Conservation (phyloP, 2,113 vertebrate genomes). For the Sakesphorus luctuosus region DNA sequence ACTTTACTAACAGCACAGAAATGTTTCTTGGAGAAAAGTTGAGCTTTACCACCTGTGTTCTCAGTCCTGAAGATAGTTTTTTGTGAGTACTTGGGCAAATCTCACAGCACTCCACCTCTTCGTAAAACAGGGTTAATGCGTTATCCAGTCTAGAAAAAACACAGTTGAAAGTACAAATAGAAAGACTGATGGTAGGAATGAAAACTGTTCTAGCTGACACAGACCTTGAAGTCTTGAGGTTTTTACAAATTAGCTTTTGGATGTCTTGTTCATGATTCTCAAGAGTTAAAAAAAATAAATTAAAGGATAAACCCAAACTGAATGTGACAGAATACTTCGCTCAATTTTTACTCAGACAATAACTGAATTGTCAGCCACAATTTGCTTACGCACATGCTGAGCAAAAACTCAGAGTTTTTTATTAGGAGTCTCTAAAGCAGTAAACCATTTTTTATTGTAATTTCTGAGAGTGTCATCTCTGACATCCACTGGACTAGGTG, state of each 20-base stretch:
- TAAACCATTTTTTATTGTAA: neutral
- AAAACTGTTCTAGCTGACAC: neutral
- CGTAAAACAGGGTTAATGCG: neutral
- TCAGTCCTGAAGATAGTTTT: neutral
- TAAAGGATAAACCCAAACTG: neutral
- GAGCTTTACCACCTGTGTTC: conserved; percentile 36
- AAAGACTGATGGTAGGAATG: neutral
- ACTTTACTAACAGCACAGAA: conserved; percentile 3
- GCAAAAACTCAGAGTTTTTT: neutral
- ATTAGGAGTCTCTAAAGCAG: neutral
- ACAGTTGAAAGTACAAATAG: neutral
- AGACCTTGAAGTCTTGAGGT: neutral
- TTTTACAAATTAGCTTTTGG: neutral
- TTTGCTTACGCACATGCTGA: neutral
- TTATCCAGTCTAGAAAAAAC: neutral
- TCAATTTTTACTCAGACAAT: neutral
- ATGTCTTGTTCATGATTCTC: neutral
- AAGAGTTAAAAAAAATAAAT: neutral
- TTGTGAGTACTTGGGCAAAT: neutral
- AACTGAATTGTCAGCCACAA: neutral
- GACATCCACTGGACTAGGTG: neutral
- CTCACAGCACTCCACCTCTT: neutral
- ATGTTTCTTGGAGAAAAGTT: neutral
- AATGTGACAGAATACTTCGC: neutral
- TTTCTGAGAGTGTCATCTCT: neutral